Evolutionary conservation across 1,140 invertebrate species (phyloP), one percentile per base, ranked within the genome.

Genomic region (Rhysida immarginata): DNA sequence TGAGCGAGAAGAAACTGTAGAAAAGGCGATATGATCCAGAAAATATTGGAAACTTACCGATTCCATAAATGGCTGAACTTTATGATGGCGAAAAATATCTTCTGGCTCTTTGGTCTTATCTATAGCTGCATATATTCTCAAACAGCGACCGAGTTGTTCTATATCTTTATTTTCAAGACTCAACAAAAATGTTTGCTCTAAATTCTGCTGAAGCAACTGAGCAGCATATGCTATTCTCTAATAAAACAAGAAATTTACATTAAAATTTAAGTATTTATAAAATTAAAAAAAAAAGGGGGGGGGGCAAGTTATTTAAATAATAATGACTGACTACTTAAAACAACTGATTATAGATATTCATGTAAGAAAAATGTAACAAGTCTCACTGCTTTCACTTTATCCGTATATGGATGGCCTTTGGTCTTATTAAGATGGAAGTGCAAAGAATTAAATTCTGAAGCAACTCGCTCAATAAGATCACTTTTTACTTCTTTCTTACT

Each of bases 371-470:
- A 35, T 8, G 16, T 35, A 16, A 8, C 16, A 35, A 35, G 5
- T 5, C 44, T 46, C 20, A 46, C 44, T 18, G 49, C 23, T 51
- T 51, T 51, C 16, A 51, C n/a, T 56, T 56, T 50, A 2, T 56
- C 67, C 16, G 73, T 65, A 25, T 74, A 58, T 3, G 68, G 64
- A 20, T 70, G 60, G 13, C 68, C 69, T 62, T 77, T 76, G 70
- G 80, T 84, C 62, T 80, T 81, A 43, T 74, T 77, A 35, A 79
- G 75, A 61, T 82, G 79, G 68, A 82, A 88, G 66, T 81, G 82
- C 24, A 87, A 71, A 65, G 83, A 81, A 70, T 83, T 85, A 61
- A 81, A 83, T 68, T 85, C 82, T 63, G 80, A 78, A 14, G 82
- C 80, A 44, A 81, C 81, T 64, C 83, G 71, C 65, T 87, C 84